These are phyloP conservation scores for Drosophila atripex DNA, from an alignment of 2,888 invertebrate genomes.

Conservation along the genomic window DNA sequence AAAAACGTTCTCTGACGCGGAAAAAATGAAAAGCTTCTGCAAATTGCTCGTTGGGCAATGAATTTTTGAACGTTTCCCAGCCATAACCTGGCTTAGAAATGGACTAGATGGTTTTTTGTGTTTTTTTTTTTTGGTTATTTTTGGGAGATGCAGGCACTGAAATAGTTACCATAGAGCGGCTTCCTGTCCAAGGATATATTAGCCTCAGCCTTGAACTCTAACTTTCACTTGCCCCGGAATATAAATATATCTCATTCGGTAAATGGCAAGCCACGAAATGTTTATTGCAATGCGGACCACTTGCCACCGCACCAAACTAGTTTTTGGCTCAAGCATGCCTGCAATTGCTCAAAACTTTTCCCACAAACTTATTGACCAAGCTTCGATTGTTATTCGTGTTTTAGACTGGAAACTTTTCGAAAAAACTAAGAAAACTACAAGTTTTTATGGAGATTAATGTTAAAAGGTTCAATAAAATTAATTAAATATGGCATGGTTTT, in stretches of 20 bases:
- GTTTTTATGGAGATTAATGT: neutral
- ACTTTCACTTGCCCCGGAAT: constrained; percentile 18
- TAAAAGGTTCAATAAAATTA: neutral
- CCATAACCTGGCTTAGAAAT: constrained; percentile 8
- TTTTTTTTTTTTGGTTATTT: too few species aligned
- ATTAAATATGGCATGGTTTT: too few species aligned
- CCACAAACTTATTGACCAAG: neutral
- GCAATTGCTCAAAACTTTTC: neutral
- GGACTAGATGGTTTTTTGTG: too few species aligned
- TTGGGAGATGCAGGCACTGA: constrained; percentile 3
- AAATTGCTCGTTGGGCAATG: constrained; percentile 47
- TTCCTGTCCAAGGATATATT: constrained; percentile 11
- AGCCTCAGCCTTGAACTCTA: constrained; percentile 34
- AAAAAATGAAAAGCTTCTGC: constrained; percentile 41
- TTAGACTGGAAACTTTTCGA: neutral
- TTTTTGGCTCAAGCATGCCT: constrained; percentile 11
- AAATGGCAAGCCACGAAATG: constrained; percentile 70
- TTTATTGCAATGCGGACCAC: constrained; percentile 25
- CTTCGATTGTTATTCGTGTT: neutral
- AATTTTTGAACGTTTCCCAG: constrained; percentile 8
- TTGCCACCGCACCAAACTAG: neutral
- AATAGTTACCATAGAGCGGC: constrained; percentile 23
- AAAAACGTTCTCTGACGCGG: constrained; percentile 12
- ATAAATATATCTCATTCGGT: constrained; percentile 11
- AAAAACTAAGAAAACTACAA: neutral